A percentile compares a stretch with the other conserved stretches of the same genome.
Conservation (phyloP, 1,140 invertebrate species). For the Limonius californicus region DNA sequence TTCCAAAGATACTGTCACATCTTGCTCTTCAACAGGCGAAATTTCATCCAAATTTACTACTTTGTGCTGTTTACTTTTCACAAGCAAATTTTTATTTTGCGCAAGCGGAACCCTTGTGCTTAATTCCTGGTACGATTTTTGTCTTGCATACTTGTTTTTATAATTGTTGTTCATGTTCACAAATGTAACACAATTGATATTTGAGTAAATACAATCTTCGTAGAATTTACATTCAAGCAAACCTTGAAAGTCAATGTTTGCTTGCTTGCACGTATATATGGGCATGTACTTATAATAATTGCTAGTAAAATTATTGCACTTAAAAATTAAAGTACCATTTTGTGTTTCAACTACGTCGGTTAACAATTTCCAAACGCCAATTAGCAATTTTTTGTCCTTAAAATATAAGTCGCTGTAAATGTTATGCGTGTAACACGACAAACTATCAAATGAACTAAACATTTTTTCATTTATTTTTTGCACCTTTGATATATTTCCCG, state of each 20-base stretch:
- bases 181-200: no score
- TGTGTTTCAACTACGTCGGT: slow-evolving; percentile 21
- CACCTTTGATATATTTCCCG: no score
- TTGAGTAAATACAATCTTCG: no score
- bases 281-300: no score
- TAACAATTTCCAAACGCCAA: slow-evolving; percentile 22
- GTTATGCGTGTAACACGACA: no score
- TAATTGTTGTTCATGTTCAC: no score
- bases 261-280: no score
- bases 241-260: no score
- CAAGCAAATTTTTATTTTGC: not conserved
- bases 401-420: slow-evolving; percentile 39
- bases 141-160: no score
- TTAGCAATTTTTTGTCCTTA: slow-evolving; percentile 33
- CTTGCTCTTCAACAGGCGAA: slow-evolving; percentile 36
- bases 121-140: not conserved
- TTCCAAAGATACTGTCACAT: slow-evolving; percentile 5
- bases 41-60: slow-evolving; percentile 40
- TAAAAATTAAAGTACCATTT: slow-evolving; percentile 23
- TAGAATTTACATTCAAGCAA: no score
- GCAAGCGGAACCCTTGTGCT: not conserved
- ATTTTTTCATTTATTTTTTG: no score
- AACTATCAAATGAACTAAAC: no score
- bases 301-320: slow-evolving; percentile 21
- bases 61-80: slow-evolving; percentile 18